Evolutionary conservation across 2,113 vertebrate genomes (phyloP).

Genomic region (Delphinapterus leucas): DNA sequence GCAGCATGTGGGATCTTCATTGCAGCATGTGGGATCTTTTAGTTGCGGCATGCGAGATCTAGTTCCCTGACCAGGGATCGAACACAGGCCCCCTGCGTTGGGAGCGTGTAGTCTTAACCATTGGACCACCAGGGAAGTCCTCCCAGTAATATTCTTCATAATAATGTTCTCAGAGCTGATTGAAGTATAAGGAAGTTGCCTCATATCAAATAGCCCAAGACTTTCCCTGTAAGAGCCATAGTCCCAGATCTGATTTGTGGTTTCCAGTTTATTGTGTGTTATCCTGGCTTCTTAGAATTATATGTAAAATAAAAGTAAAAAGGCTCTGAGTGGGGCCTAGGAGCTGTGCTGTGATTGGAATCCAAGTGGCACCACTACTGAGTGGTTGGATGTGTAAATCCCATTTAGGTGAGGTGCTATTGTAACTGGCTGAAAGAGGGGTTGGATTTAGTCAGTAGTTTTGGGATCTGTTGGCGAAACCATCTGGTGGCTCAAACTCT

Average conservation of each 20-base stretch:
- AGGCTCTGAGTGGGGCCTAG: not conserved
- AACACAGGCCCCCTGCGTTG: too few species aligned
- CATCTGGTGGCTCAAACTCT: not conserved
- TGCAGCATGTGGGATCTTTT: too few species aligned
- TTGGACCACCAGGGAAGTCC: too few species aligned
- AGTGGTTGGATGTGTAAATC: not conserved
- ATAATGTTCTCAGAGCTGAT: not conserved
- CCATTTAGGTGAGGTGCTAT: not conserved
- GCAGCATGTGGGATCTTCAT: too few species aligned
- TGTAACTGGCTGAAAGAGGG: not conserved
- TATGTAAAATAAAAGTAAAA: not conserved
- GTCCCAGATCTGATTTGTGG: not conserved
- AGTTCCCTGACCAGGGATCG: too few species aligned
- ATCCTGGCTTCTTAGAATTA: not conserved
- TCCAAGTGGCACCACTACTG: not conserved
- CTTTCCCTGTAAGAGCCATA: not conserved
- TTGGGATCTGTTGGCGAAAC: not conserved
- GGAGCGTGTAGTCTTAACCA: too few species aligned
- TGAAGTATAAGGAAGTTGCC: not conserved
- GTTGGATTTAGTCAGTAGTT: not conserved
- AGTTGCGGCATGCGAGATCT: too few species aligned
- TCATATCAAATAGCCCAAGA: not conserved
- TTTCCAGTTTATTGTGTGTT: slow-evolving; percentile 34
- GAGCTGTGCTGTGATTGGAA: not conserved
- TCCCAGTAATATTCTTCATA: not conserved